A percentile compares a stretch with the other conserved stretches of the same genome.
Conservation (phyloP, 2,797 vertebrate genomes). For the Leptodactylus fallax region DNA sequence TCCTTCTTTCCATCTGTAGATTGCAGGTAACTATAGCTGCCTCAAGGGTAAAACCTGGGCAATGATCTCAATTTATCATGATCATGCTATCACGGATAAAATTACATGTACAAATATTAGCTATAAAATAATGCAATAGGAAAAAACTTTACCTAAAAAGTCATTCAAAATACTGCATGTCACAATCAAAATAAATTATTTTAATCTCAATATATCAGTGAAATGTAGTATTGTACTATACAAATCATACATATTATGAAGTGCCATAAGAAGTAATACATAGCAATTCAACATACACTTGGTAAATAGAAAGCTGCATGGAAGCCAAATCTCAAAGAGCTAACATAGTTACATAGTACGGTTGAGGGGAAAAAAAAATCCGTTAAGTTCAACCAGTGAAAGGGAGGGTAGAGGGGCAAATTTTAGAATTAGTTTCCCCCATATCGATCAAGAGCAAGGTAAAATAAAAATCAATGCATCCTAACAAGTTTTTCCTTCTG, state of each 20-base stretch:
- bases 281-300: neutral
- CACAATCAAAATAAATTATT: conserved; percentile 31
- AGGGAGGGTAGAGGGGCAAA: neutral
- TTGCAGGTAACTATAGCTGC: neutral
- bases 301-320: neutral
- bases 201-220: conserved; percentile 2
- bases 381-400: no score
- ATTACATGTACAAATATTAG: neutral
- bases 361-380: neutral
- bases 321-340: neutral
- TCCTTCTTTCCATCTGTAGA: neutral
- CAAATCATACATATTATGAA: conserved; percentile 15
- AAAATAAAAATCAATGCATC: no score
- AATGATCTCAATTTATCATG: neutral
- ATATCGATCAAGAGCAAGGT: no score
- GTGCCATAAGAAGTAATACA: neutral
- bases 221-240: neutral
- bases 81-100: neutral
- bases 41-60: neutral
- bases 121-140: neutral
- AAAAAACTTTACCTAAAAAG: neutral
- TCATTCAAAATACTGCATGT: neutral
- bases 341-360: neutral
- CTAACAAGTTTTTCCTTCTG: no score
- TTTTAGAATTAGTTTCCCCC: neutral